Conservation (phyloP, 1,140 invertebrate genomes). For the Lethrus apterus region DNA sequence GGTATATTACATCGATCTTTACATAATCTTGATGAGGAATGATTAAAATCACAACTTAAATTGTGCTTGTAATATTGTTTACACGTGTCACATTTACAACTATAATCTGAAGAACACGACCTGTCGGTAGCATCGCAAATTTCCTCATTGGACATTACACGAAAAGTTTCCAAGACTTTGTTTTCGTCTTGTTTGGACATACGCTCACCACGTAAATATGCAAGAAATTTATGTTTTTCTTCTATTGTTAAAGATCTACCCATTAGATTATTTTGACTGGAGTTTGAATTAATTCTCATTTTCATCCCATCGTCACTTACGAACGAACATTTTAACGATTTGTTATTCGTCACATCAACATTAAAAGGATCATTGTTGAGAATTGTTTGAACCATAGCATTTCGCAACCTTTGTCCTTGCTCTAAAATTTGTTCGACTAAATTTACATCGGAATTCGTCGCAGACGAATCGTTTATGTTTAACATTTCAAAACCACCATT, state of each 20-base stretch:
- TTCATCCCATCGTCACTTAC: background rate
- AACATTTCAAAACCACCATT: background rate
- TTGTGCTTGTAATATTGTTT: constrained; percentile 25
- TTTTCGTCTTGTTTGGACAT: constrained; percentile 32
- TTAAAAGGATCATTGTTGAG: constrained; percentile 33
- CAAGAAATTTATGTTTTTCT: constrained; percentile 22
- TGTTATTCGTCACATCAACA: constrained; percentile 22
- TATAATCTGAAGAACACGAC: constrained; percentile 19
- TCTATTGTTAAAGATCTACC: constrained; percentile 12
- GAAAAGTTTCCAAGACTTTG: constrained; percentile 35
- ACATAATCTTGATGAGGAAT: constrained; percentile 7
- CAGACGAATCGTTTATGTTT: background rate
- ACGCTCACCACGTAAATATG: constrained; percentile 32
- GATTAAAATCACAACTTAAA: constrained; percentile 25
- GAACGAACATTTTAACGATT: background rate
- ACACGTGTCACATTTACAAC: constrained; percentile 26
- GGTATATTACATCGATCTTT: constrained; percentile 4
- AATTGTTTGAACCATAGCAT: constrained; percentile 35
- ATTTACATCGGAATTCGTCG: constrained; percentile 8
- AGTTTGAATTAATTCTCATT: constrained; percentile 1
- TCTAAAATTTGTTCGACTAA: constrained; percentile 35
- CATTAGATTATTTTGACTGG: constrained; percentile 11
- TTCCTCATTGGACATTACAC: constrained; percentile 34
- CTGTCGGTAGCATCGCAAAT: constrained; percentile 26
- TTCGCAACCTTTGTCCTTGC: constrained; percentile 34